phyloP scores from a whole-genome alignment of 2,888 invertebrate species.

The Pandemis cinnamomeana region DNA sequence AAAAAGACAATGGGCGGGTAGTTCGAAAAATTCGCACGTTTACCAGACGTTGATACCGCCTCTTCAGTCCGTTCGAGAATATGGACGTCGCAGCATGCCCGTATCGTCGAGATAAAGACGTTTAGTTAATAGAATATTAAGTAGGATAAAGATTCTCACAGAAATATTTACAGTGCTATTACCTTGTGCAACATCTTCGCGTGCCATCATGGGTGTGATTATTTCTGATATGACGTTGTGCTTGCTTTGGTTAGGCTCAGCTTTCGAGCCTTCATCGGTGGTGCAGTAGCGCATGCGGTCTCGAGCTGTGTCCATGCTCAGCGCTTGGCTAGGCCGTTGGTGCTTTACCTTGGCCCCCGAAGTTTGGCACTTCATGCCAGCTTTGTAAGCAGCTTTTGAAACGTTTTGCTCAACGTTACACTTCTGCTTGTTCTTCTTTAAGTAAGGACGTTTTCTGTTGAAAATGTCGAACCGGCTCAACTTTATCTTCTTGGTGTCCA shows the following conservation, averaged over 20 bases:
- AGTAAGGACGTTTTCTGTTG: not conserved
- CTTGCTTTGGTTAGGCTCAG: not conserved
- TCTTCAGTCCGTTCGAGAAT: not conserved
- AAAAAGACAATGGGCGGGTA: too few species aligned
- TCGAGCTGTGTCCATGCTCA: not conserved
- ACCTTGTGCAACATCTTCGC: constrained; percentile 3
- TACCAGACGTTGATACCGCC: not conserved
- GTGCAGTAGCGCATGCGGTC: not conserved
- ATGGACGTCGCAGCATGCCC: too few species aligned
- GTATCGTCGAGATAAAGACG: too few species aligned
- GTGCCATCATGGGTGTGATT: not conserved
- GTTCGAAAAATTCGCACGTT: too few species aligned
- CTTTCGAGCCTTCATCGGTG: not conserved
- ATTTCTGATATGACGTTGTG: not conserved
- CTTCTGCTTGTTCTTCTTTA: not conserved
- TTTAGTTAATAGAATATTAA: too few species aligned
- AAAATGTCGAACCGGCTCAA: constrained; percentile 1
- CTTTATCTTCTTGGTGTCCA: not conserved
- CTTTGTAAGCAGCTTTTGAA: not conserved
- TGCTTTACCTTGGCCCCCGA: not conserved
- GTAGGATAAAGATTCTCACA: not conserved
- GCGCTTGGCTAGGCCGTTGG: not conserved
- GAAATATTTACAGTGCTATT: not conserved
- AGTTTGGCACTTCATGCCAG: not conserved
- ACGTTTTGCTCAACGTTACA: not conserved